These are phyloP conservation scores for Tipula helvola DNA, from an alignment of 2,888 invertebrate species.

Conservation along the genomic window DNA sequence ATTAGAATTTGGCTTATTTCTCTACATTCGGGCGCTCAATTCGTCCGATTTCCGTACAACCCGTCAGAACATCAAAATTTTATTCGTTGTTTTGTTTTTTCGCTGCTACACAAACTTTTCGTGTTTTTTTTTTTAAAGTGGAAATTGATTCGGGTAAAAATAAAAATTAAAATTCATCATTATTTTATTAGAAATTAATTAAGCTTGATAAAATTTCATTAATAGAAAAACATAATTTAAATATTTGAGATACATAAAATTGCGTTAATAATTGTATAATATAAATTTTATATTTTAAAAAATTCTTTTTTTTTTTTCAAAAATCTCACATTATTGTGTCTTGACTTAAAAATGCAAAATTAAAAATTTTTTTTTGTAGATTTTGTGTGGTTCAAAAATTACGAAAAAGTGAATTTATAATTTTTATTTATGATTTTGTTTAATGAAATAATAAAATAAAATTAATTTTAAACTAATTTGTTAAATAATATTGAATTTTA, in stretches of 20 bases:
- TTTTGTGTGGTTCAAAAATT: background rate
- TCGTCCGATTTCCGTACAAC: background rate
- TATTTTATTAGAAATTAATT: background rate
- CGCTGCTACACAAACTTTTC: background rate
- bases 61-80: background rate
- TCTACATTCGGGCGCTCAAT: background rate
- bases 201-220: background rate
- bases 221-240: background rate
- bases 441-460: background rate
- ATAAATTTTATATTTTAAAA: background rate
- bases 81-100: background rate
- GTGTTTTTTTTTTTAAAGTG: background rate
- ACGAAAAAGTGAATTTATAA: background rate
- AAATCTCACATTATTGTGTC: background rate
- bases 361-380: background rate
- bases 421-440: background rate
- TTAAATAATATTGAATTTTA: background rate
- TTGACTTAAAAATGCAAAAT: background rate
- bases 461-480: background rate
- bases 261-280: background rate
- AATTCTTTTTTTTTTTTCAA: background rate
- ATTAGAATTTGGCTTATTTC: background rate
- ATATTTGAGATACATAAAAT: background rate
- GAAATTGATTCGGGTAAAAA: background rate
- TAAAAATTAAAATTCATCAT: background rate